A percentile compares a stretch with the other conserved stretches of the same genome.
Evolutionary conservation across 1,140 invertebrate species (phyloP).

Genomic region (Calycopis cecrops): DNA sequence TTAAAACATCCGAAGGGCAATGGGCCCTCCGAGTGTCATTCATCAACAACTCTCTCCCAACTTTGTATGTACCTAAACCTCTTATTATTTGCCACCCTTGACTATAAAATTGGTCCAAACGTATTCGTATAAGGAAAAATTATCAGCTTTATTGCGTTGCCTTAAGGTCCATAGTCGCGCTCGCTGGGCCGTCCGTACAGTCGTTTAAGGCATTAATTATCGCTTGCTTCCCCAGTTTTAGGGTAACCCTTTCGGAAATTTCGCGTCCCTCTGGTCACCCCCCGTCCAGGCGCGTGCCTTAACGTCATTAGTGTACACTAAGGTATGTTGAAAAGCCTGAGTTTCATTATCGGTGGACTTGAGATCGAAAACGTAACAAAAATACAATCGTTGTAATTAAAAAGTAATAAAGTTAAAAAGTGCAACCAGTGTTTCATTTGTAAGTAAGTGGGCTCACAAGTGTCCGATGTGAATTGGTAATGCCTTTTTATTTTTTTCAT

Average conservation of each 20-base stretch:
- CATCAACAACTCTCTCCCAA: constrained; percentile 68
- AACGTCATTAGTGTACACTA: constrained; percentile 61
- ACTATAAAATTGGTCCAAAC: constrained; percentile 71
- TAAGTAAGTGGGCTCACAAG: no score
- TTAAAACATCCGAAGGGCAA: constrained; percentile 74
- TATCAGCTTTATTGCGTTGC: constrained; percentile 28
- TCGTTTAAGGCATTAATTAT: constrained; percentile 71
- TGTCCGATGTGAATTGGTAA: no score
- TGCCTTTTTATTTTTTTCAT: no score
- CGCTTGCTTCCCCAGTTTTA: constrained; percentile 55
- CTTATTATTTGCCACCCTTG: constrained; percentile 70
- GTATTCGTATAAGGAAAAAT: constrained; percentile 30
- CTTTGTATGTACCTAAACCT: constrained; percentile 69
- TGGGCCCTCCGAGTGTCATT: constrained; percentile 72
- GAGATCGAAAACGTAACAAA: no score
- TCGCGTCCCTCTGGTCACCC: constrained; percentile 70
- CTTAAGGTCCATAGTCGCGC: constrained; percentile 29
- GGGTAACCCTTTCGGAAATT: constrained; percentile 70
- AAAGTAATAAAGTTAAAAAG: no score
- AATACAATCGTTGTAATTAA: no score
- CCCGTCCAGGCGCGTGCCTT: constrained; percentile 58
- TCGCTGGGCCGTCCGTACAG: constrained; percentile 34
- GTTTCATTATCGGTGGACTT: constrained; percentile 6
- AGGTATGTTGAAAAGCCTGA: constrained; percentile 51
- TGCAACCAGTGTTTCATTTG: no score